phyloP scores from a whole-genome alignment of 2,113 vertebrate species.

The Emydocephalus ijimae region DNA sequence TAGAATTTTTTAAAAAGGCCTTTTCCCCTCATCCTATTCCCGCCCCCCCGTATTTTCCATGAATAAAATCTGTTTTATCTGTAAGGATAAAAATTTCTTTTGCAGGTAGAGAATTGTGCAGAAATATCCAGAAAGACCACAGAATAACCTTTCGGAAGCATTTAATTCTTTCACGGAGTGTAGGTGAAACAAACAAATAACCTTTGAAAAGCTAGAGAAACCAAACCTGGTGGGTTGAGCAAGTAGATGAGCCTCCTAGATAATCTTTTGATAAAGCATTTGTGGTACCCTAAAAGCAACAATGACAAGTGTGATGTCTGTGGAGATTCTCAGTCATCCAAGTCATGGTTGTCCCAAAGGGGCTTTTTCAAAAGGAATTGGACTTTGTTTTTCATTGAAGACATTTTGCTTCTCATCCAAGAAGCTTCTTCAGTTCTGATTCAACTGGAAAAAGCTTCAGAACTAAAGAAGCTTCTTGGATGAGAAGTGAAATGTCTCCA shows the following conservation, averaged over 20 bases:
- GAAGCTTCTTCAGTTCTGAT: too few relatives aligned
- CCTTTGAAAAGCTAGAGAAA: not conserved
- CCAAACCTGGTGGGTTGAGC: not conserved
- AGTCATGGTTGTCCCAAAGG: not conserved
- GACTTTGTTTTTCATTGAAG: not conserved
- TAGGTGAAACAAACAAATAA: conserved; percentile 6
- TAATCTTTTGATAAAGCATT: not conserved
- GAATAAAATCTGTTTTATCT: not conserved
- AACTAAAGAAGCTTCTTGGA: not conserved
- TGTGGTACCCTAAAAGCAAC: not conserved
- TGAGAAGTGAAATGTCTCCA: not conserved
- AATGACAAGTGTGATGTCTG: not conserved
- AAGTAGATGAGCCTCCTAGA: not conserved
- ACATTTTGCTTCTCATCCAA: not conserved
- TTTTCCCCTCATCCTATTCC: not conserved
- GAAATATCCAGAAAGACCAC: not conserved
- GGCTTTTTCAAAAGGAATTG: not conserved
- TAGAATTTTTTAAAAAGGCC: not conserved
- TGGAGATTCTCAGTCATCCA: too few relatives aligned
- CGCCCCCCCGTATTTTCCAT: not conserved
- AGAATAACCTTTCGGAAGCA: not conserved
- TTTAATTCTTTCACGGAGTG: not conserved
- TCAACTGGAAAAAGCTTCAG: too few relatives aligned
- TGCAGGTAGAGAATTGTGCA: not conserved
- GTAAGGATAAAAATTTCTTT: too few relatives aligned